Percentiles rank a stretch among this genome's conserved stretches.
Evolutionary conservation across 2,888 invertebrate species (phyloP).

Genomic region (Scaptomyza parva): DNA sequence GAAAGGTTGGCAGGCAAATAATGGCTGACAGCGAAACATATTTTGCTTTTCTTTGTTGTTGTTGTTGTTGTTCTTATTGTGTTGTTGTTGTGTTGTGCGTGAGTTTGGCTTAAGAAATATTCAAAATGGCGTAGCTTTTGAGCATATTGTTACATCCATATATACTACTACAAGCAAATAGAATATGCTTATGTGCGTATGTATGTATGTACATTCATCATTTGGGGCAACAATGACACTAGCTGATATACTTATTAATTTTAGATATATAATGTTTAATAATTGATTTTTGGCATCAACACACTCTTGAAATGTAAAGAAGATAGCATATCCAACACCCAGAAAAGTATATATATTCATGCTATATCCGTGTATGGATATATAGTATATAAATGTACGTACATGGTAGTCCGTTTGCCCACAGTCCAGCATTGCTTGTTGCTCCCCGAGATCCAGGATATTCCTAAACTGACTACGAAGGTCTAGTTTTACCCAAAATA

Average conservation of each 20-base stretch:
- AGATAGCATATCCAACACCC: no score
- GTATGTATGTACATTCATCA: background rate
- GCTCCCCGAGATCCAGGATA: no score
- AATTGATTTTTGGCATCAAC: no score
- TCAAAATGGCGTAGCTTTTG: slow-evolving; percentile 73
- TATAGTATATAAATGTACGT: no score
- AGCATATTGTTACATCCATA: slow-evolving; percentile 33
- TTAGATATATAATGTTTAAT: no score
- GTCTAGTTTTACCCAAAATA: no score
- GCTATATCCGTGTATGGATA: no score
- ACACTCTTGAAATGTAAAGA: no score
- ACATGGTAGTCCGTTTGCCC: no score
- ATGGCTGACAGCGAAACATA: slow-evolving; percentile 62
- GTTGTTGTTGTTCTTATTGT: slow-evolving; percentile 21
- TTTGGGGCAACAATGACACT: slow-evolving; percentile 30
- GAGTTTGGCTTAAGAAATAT: slow-evolving; percentile 61
- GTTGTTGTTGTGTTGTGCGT: slow-evolving; percentile 33
- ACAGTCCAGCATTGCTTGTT: no score
- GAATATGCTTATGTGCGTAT: background rate
- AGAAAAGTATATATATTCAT: no score
- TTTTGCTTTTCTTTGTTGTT: slow-evolving; percentile 23
- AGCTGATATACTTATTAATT: slow-evolving; percentile 6
- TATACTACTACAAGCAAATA: slow-evolving; percentile 5
- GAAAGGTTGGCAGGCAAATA: slow-evolving; percentile 59
- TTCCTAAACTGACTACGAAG: no score